These are phyloP conservation scores for Limnephilus marmoratus DNA, from an alignment of 2,888 invertebrate species.

Conservation along the genomic window DNA sequence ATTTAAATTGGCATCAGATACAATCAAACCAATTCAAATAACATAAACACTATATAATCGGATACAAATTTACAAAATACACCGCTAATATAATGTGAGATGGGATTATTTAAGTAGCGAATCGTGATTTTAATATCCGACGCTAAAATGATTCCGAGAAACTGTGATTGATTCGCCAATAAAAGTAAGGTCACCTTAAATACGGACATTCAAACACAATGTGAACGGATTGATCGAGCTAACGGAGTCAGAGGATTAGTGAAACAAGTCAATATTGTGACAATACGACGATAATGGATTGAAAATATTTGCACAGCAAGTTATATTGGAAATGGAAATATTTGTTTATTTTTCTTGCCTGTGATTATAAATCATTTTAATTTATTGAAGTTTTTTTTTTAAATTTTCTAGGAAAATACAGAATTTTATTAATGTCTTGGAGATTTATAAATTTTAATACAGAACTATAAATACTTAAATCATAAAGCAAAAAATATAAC, in stretches of 20 bases:
- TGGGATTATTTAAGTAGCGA: background rate
- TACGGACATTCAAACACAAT: background rate
- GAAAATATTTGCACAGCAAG: background rate
- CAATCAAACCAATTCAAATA: background rate
- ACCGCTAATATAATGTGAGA: background rate
- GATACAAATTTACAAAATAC: background rate
- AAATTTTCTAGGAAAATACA: too few relatives aligned
- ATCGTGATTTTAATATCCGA: background rate
- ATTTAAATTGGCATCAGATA: background rate
- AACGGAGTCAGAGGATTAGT: background rate
- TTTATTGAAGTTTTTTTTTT: too few relatives aligned
- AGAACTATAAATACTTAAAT: too few relatives aligned
- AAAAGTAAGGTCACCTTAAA: background rate
- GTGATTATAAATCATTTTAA: too few relatives aligned
- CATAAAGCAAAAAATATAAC: too few relatives aligned
- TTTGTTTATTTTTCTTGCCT: background rate
- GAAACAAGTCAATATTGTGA: background rate
- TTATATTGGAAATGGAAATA: background rate
- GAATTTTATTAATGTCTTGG: too few relatives aligned
- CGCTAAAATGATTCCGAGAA: background rate
- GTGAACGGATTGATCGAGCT: background rate
- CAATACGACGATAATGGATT: background rate
- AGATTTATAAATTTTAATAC: too few relatives aligned
- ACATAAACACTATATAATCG: background rate
- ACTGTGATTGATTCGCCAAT: background rate